Percentiles rank a stretch among this genome's conserved stretches.
phyloP scores from a whole-genome alignment of 1,140 invertebrate species.

The Neodiprion pinetum region DNA sequence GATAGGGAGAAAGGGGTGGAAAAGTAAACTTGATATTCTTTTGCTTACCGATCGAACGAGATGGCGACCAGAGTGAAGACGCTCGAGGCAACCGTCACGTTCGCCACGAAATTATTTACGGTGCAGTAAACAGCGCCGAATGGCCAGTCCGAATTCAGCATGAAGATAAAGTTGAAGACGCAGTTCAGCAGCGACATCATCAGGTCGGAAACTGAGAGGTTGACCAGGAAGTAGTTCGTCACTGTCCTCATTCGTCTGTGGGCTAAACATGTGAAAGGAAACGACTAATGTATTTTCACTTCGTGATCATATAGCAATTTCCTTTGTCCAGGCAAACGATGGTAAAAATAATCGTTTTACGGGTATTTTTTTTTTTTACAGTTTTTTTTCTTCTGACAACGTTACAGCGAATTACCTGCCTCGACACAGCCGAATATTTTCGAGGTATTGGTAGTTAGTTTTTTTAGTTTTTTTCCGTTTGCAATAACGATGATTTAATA shows the following conservation, averaged over 20 bases:
- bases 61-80: slow-evolving; percentile 91
- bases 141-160: slow-evolving; percentile 83
- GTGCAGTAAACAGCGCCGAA: slow-evolving; percentile 87
- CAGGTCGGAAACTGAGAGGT: slow-evolving; percentile 88
- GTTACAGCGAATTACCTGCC: too few relatives aligned
- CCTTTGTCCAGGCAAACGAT: too few relatives aligned
- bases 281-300: not conserved
- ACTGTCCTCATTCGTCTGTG: slow-evolving; percentile 90
- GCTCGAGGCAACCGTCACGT: slow-evolving; percentile 85
- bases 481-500: too few relatives aligned
- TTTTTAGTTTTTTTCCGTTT: too few relatives aligned
- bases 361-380: too few relatives aligned
- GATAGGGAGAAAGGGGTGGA: slow-evolving; percentile 2
- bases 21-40: not conserved
- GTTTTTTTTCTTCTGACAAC: too few relatives aligned
- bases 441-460: too few relatives aligned
- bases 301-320: not conserved
- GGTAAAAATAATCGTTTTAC: too few relatives aligned
- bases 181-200: slow-evolving; percentile 91
- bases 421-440: too few relatives aligned
- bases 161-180: slow-evolving; percentile 90
- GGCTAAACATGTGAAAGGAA: slow-evolving; percentile 46
- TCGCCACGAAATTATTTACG: slow-evolving; percentile 88
- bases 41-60: slow-evolving; percentile 78
- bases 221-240: slow-evolving; percentile 93